A percentile compares a stretch with the other conserved stretches of the same genome.
phyloP scores from a whole-genome alignment of 92 coral and sea anemone genomes.

The Scolanthus callimorphus region DNA sequence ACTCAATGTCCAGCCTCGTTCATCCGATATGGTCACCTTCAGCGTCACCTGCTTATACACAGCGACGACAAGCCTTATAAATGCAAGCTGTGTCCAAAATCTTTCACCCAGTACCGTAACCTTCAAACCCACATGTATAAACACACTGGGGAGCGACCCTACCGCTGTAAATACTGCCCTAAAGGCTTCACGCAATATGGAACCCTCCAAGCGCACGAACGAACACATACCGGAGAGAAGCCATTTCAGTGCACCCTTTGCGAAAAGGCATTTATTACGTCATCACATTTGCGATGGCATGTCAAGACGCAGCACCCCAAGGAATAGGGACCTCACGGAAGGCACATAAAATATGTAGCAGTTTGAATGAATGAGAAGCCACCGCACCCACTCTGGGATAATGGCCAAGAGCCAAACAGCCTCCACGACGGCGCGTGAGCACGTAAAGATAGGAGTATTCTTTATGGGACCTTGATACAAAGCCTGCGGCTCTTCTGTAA shows the following conservation, averaged over 20 bases:
- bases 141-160: constrained; percentile 96
- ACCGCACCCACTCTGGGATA: too few species aligned
- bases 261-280: constrained; percentile 91
- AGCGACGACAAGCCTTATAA: constrained; percentile 96
- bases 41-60: constrained; percentile 90
- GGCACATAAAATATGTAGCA: too few species aligned
- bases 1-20: constrained; percentile 91
- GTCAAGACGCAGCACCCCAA: constrained; percentile 83
- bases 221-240: constrained; percentile 97
- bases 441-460: too few species aligned
- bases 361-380: too few species aligned
- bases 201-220: constrained; percentile 96
- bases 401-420: too few species aligned
- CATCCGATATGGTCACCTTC: constrained; percentile 91
- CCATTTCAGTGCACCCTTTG: constrained; percentile 87
- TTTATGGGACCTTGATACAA: too few species aligned
- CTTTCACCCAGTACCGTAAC: constrained; percentile 94
- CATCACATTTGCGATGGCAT: constrained; percentile 98
- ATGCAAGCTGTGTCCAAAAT: constrained; percentile 91
- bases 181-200: constrained; percentile 98
- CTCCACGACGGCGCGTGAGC: too few species aligned
- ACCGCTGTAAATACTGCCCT: constrained; percentile 89
- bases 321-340: constrained; percentile 9
- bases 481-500: too few species aligned
- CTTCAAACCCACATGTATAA: constrained; percentile 98